These are phyloP conservation scores for Ochotona curzoniae DNA, from an alignment of 2,113 vertebrate genomes.

Conservation along the genomic window DNA sequence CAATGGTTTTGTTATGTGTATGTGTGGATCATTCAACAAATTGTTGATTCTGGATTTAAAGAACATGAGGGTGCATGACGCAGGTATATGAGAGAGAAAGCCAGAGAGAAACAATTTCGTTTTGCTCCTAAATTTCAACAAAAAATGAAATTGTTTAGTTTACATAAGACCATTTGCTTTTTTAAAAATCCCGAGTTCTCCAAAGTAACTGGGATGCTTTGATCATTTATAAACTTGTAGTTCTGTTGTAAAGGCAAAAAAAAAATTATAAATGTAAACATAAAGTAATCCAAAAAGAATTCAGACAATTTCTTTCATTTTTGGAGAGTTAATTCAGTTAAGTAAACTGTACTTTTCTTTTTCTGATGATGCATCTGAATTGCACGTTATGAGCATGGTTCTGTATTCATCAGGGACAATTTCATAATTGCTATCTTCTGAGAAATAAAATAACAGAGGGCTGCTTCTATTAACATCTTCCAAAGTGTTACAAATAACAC, in stretches of 20 bases:
- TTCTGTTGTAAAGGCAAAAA: constrained; percentile 61
- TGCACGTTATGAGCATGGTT: constrained; percentile 71
- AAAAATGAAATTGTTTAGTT: not conserved
- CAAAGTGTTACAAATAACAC: constrained; percentile 61
- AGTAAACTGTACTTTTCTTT: constrained; percentile 57
- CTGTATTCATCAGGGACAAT: constrained; percentile 76
- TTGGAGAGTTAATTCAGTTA: constrained; percentile 56
- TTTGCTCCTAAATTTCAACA: constrained; percentile 25
- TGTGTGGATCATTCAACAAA: not conserved
- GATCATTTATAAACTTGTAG: constrained; percentile 55
- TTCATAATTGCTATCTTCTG: constrained; percentile 72
- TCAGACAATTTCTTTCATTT: constrained; percentile 58
- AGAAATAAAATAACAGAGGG: constrained; percentile 57
- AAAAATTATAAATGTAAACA: constrained; percentile 41
- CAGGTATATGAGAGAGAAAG: not conserved
- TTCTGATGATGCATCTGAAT: constrained; percentile 75
- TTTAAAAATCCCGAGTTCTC: constrained; percentile 38
- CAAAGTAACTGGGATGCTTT: constrained; percentile 55
- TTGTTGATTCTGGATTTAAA: not conserved
- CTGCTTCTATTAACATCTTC: constrained; percentile 62
- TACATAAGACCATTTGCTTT: constrained; percentile 25
- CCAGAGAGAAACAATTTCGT: not conserved
- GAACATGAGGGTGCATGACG: not conserved
- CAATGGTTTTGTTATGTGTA: not conserved
- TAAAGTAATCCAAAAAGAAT: constrained; percentile 56